These are phyloP conservation scores for Hippoglossus hippoglossus DNA, from an alignment of 2,797 vertebrate genomes.

Conservation along the genomic window DNA sequence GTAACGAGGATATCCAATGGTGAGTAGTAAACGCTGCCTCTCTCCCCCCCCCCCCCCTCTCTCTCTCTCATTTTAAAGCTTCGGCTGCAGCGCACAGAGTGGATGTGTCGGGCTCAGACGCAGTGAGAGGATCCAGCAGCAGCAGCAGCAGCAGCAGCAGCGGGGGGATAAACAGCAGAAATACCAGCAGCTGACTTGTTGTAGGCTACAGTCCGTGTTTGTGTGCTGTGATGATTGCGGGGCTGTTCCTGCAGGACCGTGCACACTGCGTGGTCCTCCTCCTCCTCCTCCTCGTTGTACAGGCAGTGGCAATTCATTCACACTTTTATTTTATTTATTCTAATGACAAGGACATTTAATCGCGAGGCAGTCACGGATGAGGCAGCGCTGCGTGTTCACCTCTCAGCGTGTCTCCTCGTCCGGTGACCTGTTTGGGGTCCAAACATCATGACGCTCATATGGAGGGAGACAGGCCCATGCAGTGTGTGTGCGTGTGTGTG, in stretches of 20 bases:
- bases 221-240: slow-evolving; percentile 29
- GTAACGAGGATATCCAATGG: slow-evolving; percentile 62
- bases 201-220: slow-evolving; percentile 36
- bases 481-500: slow-evolving; percentile 11
- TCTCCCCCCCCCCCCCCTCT: background rate
- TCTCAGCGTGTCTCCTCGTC: slow-evolving; percentile 12
- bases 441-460: slow-evolving; percentile 49
- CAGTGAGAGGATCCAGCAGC: slow-evolving; percentile 28
- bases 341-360: too few relatives aligned
- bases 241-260: slow-evolving; percentile 59
- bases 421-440: slow-evolving; percentile 51
- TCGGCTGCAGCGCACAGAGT: slow-evolving; percentile 27
- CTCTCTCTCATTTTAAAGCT: too few relatives aligned
- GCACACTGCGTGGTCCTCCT: background rate
- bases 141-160: background rate
- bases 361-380: background rate
- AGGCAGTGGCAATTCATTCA: slow-evolving; percentile 19
- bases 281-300: background rate
- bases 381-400: background rate
- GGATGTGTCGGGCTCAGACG: slow-evolving; percentile 38
- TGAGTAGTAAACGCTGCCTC: slow-evolving; percentile 52
- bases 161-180: background rate
- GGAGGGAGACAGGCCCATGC: slow-evolving; percentile 53
- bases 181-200: slow-evolving; percentile 69
- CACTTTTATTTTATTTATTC: slow-evolving; percentile 7